Evolutionary conservation across 2,888 invertebrate species (phyloP).

Genomic region (Clistopyga incitator): DNA sequence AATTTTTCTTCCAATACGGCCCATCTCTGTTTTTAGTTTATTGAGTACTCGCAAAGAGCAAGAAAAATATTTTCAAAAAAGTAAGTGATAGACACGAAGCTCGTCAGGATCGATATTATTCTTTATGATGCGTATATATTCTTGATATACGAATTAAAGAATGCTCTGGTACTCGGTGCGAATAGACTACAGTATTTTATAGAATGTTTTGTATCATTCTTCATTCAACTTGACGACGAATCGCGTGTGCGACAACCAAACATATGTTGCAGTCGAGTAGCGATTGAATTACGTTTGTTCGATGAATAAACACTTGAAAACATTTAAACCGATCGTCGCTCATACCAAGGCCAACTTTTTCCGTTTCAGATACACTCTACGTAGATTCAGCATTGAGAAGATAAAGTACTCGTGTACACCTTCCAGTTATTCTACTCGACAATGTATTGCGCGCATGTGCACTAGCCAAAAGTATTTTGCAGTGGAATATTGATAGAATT

Average conservation of each 20-base stretch:
- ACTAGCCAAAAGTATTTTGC: too few relatives aligned
- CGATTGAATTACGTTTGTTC: slow-evolving; percentile 65
- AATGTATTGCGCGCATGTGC: too few relatives aligned
- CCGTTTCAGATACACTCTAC: neutral
- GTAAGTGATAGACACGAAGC: neutral
- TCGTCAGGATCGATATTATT: neutral
- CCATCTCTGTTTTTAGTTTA: neutral
- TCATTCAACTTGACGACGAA: slow-evolving; percentile 54
- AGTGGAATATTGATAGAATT: too few relatives aligned
- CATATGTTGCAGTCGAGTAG: slow-evolving; percentile 11
- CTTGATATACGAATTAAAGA: slow-evolving; percentile 55
- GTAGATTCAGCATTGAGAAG: neutral
- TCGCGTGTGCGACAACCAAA: slow-evolving; percentile 5
- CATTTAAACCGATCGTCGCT: slow-evolving; percentile 12
- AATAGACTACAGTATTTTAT: slow-evolving; percentile 70
- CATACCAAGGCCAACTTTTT: neutral
- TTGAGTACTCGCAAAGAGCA: slow-evolving; percentile 16
- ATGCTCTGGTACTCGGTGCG: slow-evolving; percentile 64
- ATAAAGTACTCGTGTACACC: too few relatives aligned
- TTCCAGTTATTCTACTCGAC: too few relatives aligned
- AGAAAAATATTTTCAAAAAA: neutral
- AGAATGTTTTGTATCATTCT: slow-evolving; percentile 68
- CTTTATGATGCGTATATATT: slow-evolving; percentile 48
- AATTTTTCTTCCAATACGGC: too few relatives aligned
- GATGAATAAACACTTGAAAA: slow-evolving; percentile 58